phyloP scores from a whole-genome alignment of 1,140 invertebrate species.

The Drosophila truncata region DNA sequence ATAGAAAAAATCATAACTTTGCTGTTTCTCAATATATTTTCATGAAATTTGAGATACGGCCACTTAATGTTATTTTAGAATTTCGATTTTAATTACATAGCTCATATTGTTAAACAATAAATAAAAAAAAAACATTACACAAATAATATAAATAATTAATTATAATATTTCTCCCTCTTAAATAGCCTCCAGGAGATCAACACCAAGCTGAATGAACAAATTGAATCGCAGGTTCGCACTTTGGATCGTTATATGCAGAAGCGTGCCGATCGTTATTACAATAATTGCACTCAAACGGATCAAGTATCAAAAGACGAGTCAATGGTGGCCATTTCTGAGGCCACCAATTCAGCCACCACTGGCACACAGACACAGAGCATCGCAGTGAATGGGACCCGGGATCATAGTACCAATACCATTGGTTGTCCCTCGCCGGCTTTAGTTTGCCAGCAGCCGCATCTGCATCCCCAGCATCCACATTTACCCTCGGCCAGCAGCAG shows the following conservation, averaged over 20 bases:
- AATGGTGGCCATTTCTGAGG: not conserved
- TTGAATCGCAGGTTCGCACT: constrained; percentile 85
- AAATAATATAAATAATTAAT: too few relatives aligned
- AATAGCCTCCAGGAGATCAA: constrained; percentile 87
- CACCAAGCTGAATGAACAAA: constrained; percentile 86
- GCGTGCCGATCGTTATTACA: constrained; percentile 71
- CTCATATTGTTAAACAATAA: too few relatives aligned
- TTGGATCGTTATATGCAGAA: constrained; percentile 79
- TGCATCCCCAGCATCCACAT: constrained; percentile 67
- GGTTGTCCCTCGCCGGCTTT: constrained; percentile 70
- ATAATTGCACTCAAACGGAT: constrained; percentile 83
- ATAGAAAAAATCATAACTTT: too few relatives aligned
- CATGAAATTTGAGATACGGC: too few relatives aligned
- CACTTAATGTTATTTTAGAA: too few relatives aligned
- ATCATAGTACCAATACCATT: constrained; percentile 81
- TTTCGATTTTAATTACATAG: too few relatives aligned
- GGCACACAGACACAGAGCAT: constrained; percentile 61
- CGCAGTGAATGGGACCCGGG: constrained; percentile 51
- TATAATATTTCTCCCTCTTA: too few relatives aligned
- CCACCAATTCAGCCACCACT: constrained; percentile 14
- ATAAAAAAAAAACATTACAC: too few relatives aligned
- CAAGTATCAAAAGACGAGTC: not conserved
- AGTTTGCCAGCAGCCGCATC: constrained; percentile 57
- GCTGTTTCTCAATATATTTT: too few relatives aligned
- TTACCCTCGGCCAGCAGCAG: constrained; percentile 79